These are phyloP conservation scores for Clistopyga incitator DNA, from an alignment of 2,888 invertebrate species.

Conservation along the genomic window DNA sequence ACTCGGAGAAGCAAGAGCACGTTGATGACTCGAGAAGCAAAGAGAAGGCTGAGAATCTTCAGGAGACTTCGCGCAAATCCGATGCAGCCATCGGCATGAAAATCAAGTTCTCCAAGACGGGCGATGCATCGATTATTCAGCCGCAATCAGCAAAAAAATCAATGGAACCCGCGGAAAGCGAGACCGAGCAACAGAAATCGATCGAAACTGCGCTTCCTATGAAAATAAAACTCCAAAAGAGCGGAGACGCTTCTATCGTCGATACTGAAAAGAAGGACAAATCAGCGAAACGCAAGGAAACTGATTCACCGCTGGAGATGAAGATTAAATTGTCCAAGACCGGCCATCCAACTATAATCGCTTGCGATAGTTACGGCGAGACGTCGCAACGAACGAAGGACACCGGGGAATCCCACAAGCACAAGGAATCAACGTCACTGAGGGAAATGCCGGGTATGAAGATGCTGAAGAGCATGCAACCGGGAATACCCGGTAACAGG, in stretches of 20 bases:
- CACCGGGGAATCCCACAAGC: slow-evolving; percentile 59
- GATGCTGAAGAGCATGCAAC: slow-evolving; percentile 73
- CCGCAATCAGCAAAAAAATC: slow-evolving; percentile 43
- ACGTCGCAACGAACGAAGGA: slow-evolving; percentile 62
- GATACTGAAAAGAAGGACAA: slow-evolving; percentile 75
- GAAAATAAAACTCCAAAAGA: slow-evolving; percentile 59
- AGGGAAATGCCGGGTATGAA: slow-evolving; percentile 65
- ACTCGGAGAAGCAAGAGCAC: slow-evolving; percentile 74
- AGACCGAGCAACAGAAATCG: slow-evolving; percentile 54
- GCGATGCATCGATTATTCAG: slow-evolving; percentile 77
- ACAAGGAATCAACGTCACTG: slow-evolving; percentile 60
- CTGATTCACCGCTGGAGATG: slow-evolving; percentile 76
- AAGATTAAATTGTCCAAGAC: slow-evolving; percentile 81
- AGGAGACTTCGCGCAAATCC: slow-evolving; percentile 72
- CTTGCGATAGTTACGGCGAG: slow-evolving; percentile 74
- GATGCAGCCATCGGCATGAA: slow-evolving; percentile 80
- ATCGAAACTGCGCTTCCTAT: slow-evolving; percentile 1
- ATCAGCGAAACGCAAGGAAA: slow-evolving; percentile 70
- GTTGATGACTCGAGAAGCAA: slow-evolving; percentile 70
- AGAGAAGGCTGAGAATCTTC: slow-evolving; percentile 69
- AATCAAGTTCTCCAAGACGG: slow-evolving; percentile 80
- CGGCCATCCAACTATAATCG: slow-evolving; percentile 81
- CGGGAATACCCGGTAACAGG: slow-evolving; percentile 72
- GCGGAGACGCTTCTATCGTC: slow-evolving; percentile 69
- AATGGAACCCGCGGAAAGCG: slow-evolving; percentile 40